Evolutionary conservation across 2,113 vertebrate genomes (phyloP).

Genomic region (Otis tarda): DNA sequence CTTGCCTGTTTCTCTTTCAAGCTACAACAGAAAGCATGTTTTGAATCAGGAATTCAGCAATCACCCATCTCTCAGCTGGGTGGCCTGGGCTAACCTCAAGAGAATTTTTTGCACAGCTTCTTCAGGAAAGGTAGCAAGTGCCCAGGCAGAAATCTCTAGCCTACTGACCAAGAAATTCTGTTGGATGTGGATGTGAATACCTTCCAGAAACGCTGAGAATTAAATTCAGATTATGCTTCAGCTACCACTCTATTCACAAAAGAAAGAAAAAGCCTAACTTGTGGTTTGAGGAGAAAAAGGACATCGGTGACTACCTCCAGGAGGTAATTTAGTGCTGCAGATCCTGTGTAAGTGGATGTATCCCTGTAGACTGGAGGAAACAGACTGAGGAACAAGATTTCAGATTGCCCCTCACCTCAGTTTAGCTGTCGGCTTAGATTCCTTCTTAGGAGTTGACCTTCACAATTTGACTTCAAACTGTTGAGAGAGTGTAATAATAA

Average conservation of each 20-base stretch:
- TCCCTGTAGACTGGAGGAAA: background rate
- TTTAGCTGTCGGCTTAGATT: background rate
- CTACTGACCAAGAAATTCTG: background rate
- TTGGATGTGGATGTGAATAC: background rate
- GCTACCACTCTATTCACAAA: background rate
- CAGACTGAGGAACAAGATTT: background rate
- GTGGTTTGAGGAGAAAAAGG: background rate
- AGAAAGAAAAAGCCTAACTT: background rate
- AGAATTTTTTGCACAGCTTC: background rate
- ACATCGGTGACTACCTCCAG: background rate
- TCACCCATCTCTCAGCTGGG: background rate
- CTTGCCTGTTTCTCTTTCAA: background rate
- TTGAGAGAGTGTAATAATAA: background rate
- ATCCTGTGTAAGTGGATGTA: background rate
- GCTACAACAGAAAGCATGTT: background rate
- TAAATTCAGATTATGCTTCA: background rate
- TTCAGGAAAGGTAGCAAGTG: background rate
- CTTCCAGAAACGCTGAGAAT: background rate
- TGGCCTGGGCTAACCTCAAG: background rate
- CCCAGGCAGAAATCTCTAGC: background rate
- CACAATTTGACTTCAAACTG: background rate
- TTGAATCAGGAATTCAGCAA: background rate
- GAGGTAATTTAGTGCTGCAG: background rate
- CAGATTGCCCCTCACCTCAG: background rate
- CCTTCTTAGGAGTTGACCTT: background rate